Evolutionary conservation across 2,888 invertebrate species (phyloP).

Genomic region (Zaprionus bogoriensis): DNA sequence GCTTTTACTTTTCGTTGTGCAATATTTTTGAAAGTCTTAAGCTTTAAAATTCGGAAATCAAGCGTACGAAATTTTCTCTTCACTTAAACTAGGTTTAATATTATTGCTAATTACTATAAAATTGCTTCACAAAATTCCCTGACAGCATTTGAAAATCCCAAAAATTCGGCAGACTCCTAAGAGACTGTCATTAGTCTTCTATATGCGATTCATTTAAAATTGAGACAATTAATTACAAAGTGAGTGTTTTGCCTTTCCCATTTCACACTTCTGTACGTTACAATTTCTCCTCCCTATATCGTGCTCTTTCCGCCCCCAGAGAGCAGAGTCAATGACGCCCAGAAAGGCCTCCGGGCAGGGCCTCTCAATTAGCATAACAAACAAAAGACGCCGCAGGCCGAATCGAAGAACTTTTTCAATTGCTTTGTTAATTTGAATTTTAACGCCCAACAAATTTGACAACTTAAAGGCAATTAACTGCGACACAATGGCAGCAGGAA

Average conservation of each 20-base stretch:
- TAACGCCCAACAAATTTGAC: conserved; percentile 50
- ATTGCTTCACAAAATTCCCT: too few relatives aligned
- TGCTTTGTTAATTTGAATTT: conserved; percentile 55
- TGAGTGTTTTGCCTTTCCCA: not conserved
- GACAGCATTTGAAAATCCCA: too few relatives aligned
- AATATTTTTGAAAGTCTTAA: too few relatives aligned
- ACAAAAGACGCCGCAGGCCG: conserved; percentile 19
- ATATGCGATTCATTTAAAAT: too few relatives aligned
- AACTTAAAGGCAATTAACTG: conserved; percentile 57
- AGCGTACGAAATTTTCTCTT: too few relatives aligned
- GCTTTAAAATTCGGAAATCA: too few relatives aligned
- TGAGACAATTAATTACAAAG: not conserved
- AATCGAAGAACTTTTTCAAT: conserved; percentile 48
- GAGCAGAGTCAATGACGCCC: not conserved
- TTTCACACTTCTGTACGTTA: too few relatives aligned
- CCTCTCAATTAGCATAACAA: conserved; percentile 53
- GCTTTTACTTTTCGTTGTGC: too few relatives aligned
- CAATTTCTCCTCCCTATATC: too few relatives aligned
- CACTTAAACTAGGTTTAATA: too few relatives aligned
- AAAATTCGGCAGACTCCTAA: not conserved
- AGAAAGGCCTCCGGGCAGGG: not conserved
- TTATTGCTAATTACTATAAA: too few relatives aligned
- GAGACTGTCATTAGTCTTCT: not conserved
- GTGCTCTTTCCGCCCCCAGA: not conserved
- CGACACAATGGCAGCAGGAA: not conserved